These are phyloP conservation scores for Catotricha subobsoleta DNA, from an alignment of 2,888 invertebrate genomes.

Conservation along the genomic window DNA sequence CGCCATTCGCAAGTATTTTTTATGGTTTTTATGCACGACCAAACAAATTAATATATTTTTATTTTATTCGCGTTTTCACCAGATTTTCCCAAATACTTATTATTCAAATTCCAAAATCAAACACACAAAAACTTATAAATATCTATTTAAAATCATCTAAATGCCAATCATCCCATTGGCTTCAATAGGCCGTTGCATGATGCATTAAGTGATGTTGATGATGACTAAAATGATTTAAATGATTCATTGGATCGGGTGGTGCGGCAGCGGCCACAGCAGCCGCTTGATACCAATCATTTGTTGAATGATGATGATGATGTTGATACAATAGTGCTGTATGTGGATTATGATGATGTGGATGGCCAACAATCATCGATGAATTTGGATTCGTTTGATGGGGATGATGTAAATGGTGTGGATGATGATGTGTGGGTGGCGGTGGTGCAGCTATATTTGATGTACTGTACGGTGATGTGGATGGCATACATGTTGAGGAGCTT, in stretches of 20 bases:
- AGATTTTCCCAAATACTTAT: no score
- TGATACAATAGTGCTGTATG: slow-evolving; percentile 23
- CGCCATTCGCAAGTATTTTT: no score
- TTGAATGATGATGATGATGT: slow-evolving; percentile 27
- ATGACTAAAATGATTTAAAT: slow-evolving; percentile 36
- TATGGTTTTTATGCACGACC: no score
- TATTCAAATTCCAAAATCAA: no score
- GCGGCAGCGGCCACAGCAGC: slow-evolving; percentile 23
- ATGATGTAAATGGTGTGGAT: slow-evolving; percentile 10
- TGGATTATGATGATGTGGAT: slow-evolving; percentile 6
- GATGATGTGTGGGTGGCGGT: slow-evolving; percentile 2
- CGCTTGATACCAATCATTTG: slow-evolving; percentile 29
- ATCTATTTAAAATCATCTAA: no score
- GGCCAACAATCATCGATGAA: neutral
- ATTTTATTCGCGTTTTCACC: no score
- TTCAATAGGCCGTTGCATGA: slow-evolving; percentile 60
- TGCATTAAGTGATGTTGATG: slow-evolving; percentile 46
- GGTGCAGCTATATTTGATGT: neutral
- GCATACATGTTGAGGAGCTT: no score
- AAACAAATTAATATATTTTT: no score
- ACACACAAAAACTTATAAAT: no score
- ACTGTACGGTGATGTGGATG: slow-evolving; percentile 4
- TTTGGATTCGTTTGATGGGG: slow-evolving; percentile 4
- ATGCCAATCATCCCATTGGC: slow-evolving; percentile 18
- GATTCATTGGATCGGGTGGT: slow-evolving; percentile 27